Evolutionary conservation across 2,113 vertebrate species (phyloP).

Genomic region (Pituophis catenifer): DNA sequence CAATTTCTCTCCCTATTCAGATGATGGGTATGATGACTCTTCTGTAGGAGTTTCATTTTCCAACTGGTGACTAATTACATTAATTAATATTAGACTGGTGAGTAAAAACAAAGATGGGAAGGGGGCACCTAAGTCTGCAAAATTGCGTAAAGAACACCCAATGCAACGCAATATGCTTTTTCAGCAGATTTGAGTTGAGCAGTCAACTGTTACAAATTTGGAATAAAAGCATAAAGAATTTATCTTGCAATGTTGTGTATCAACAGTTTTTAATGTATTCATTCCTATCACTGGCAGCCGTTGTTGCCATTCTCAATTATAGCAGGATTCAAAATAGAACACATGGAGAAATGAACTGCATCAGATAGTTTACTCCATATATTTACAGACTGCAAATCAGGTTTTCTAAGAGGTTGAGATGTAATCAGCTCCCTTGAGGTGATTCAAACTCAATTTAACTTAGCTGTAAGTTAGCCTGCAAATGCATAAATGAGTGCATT

Average conservation of each 20-base stretch:
- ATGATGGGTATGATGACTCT: neutral
- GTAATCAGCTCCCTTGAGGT: constrained; percentile 2
- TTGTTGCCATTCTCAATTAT: constrained; percentile 39
- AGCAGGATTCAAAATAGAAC: constrained; percentile 44
- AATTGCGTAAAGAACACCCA: constrained; percentile 5
- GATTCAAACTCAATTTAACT: constrained; percentile 43
- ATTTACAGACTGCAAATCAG: constrained; percentile 32
- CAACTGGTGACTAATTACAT: neutral
- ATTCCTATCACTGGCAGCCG: constrained; percentile 42
- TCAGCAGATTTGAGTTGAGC: neutral
- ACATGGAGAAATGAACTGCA: constrained; percentile 33
- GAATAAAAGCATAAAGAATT: constrained; percentile 39
- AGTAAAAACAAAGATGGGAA: neutral
- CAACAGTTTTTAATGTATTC: constrained; percentile 35
- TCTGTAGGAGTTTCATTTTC: neutral
- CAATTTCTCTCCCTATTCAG: neutral
- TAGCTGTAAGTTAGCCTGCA: constrained; percentile 39
- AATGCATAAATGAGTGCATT: neutral
- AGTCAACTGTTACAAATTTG: neutral
- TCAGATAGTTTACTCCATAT: constrained; percentile 18
- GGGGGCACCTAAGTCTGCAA: neutral
- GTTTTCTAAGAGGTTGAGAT: constrained; percentile 37
- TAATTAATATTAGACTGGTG: neutral
- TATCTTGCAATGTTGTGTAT: constrained; percentile 10
- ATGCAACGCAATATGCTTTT: neutral